Percentiles rank a stretch among this genome's conserved stretches.
Evolutionary conservation across 2,113 vertebrate species (phyloP).

Genomic region (Eurystomus gularis): DNA sequence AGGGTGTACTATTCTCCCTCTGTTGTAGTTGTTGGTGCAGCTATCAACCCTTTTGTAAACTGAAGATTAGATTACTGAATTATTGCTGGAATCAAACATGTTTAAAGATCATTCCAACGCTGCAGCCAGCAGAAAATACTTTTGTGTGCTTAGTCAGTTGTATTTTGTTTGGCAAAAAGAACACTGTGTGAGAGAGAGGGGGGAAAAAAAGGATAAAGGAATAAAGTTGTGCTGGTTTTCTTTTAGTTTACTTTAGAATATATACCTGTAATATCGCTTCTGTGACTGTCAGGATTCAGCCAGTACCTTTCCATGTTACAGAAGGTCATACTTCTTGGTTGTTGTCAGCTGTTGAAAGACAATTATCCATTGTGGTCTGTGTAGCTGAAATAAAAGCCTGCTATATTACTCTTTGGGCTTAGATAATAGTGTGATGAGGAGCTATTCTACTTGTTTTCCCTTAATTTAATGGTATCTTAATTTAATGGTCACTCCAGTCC

Average conservation of each 20-base stretch:
- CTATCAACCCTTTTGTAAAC: neutral
- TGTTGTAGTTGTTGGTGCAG: neutral
- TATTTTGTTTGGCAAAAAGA: neutral
- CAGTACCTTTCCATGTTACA: neutral
- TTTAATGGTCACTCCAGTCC: neutral
- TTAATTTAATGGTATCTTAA: neutral
- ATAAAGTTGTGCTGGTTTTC: neutral
- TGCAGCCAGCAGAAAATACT: neutral
- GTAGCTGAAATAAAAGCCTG: neutral
- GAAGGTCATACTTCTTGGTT: neutral
- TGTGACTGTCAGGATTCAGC: neutral
- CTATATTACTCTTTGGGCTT: neutral
- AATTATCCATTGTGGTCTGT: neutral
- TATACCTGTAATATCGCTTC: neutral
- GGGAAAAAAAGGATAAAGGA: neutral
- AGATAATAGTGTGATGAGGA: neutral
- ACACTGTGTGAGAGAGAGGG: neutral
- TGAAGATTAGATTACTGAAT: neutral
- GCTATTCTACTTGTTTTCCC: neutral
- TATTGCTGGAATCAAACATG: neutral
- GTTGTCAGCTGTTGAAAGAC: neutral
- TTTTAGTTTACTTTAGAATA: neutral
- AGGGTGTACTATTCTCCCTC: neutral
- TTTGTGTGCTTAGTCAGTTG: neutral
- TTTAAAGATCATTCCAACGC: neutral